phyloP scores from a whole-genome alignment of 2,797 vertebrate genomes.

The Paratrypauchen microcephalus region DNA sequence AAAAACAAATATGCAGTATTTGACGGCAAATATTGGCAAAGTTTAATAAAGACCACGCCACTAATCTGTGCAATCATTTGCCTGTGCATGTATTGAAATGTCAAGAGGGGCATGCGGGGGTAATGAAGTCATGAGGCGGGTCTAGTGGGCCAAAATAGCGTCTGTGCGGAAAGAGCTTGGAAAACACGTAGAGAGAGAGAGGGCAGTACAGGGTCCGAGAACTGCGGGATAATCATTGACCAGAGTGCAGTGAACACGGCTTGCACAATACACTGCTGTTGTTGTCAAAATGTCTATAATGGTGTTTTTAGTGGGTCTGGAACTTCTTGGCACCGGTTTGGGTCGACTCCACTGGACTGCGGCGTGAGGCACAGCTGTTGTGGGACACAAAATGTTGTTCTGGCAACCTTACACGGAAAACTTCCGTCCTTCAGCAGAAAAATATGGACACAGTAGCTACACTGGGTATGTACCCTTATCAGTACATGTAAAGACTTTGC shows the following conservation, averaged over 20 bases:
- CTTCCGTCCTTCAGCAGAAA: slow-evolving; percentile 65
- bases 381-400: slow-evolving; percentile 76
- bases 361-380: slow-evolving; percentile 24
- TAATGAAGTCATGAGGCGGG: slow-evolving; percentile 32
- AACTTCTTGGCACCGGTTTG: slow-evolving; percentile 14
- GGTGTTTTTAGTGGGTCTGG: slow-evolving; percentile 10
- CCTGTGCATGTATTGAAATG: not conserved
- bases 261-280: not conserved
- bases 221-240: slow-evolving; percentile 58
- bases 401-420: slow-evolving; percentile 80
- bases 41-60: not conserved
- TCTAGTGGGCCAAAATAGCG: slow-evolving; percentile 46
- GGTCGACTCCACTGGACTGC: slow-evolving; percentile 16
- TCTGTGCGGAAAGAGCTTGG: slow-evolving; percentile 7
- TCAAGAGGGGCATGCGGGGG: not conserved
- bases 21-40: not conserved
- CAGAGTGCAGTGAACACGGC: slow-evolving; percentile 1
- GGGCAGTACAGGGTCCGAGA: slow-evolving; percentile 42
- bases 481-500: not conserved
- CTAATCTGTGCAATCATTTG: not conserved
- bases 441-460: slow-evolving; percentile 48
- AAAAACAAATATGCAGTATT: not conserved
- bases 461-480: slow-evolving; percentile 64
- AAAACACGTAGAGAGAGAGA: slow-evolving; percentile 5
- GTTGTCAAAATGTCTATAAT: slow-evolving; percentile 1